Evolutionary conservation across 2,113 vertebrate species (phyloP).

Genomic region (Neolamprologus ventralis): DNA sequence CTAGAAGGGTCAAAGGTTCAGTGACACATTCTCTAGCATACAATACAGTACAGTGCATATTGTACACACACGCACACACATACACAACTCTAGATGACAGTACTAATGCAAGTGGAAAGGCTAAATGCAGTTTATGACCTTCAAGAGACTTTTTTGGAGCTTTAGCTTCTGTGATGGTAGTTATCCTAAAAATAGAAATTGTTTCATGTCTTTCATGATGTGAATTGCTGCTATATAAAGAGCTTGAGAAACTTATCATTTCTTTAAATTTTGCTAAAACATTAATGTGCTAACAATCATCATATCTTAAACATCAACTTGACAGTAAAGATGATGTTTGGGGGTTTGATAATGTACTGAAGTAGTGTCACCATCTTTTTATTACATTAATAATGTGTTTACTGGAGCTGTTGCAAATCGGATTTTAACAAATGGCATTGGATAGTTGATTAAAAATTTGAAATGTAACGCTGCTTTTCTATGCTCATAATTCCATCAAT

Average conservation of each 20-base stretch:
- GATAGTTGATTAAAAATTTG: neutral
- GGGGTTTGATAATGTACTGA: neutral
- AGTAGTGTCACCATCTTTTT: neutral
- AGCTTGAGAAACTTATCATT: neutral
- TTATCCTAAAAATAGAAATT: neutral
- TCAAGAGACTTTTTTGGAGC: neutral
- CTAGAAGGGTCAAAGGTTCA: conserved; percentile 43
- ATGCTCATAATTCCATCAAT: neutral
- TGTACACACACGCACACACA: neutral
- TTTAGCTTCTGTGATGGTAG: neutral
- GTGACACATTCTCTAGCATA: conserved; percentile 15
- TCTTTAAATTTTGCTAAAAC: neutral
- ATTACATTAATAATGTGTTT: neutral
- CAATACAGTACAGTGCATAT: neutral
- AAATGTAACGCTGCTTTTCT: neutral
- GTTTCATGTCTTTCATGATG: neutral
- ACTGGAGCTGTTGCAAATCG: neutral
- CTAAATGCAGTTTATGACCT: neutral
- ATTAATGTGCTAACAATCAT: neutral
- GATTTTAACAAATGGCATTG: neutral
- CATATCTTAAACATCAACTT: neutral
- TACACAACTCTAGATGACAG: neutral
- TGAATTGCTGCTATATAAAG: neutral
- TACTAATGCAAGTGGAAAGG: neutral
- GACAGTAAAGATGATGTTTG: neutral